phyloP scores from a whole-genome alignment of 2,113 vertebrate genomes.

The Centrocercus urophasianus region DNA sequence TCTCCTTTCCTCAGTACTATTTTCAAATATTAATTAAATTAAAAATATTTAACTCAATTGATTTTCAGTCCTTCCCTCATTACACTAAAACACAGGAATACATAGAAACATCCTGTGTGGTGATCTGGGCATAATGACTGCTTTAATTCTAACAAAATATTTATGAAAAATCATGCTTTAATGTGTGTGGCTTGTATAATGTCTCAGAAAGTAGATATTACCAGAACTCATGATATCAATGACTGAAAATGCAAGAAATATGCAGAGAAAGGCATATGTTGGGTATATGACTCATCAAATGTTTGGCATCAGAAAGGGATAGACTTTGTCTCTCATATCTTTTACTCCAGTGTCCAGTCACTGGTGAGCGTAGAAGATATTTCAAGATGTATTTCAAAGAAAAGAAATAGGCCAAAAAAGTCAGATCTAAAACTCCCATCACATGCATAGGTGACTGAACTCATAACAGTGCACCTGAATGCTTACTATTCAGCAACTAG shows the following conservation, averaged over 20 bases:
- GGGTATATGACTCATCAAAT: rapidly evolving
- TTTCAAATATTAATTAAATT: not conserved
- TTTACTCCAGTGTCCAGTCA: not conserved
- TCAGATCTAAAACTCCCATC: not conserved
- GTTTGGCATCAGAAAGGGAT: not conserved
- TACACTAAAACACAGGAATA: rapidly evolving
- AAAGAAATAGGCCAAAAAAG: not conserved
- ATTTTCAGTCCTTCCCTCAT: not conserved
- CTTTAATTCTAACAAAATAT: not conserved
- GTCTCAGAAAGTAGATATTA: not conserved
- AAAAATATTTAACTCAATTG: not conserved
- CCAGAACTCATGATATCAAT: not conserved
- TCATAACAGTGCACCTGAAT: rapidly evolving
- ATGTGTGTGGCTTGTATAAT: not conserved
- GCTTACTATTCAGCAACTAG: not conserved
- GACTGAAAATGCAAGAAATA: not conserved
- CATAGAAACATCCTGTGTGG: rapidly evolving
- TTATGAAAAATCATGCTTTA: not conserved
- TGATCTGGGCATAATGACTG: not conserved
- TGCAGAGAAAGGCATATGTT: not conserved
- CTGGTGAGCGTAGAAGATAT: not conserved
- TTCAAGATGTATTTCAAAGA: not conserved
- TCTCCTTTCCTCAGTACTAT: not conserved
- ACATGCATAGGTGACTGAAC: too few species aligned
- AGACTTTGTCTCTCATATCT: rapidly evolving